These are phyloP conservation scores for Lycocerus yunnanus DNA, from an alignment of 2,888 invertebrate genomes.

Conservation along the genomic window DNA sequence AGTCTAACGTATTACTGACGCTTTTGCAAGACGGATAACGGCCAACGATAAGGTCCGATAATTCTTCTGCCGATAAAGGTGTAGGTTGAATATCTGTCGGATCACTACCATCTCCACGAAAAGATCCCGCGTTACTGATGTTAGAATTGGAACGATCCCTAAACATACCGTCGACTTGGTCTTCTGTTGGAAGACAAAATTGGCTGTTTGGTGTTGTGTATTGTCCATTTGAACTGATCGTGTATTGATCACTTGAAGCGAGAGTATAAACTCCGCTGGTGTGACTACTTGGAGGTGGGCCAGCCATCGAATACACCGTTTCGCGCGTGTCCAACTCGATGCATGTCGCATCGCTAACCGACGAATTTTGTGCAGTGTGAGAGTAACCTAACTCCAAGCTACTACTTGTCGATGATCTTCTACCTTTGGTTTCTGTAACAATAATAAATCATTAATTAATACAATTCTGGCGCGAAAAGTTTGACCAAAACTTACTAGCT, in stretches of 20 bases:
- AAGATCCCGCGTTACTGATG: slow-evolving; percentile 77
- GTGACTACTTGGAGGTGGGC: slow-evolving; percentile 76
- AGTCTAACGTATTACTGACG: slow-evolving; percentile 83
- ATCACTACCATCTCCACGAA: slow-evolving; percentile 88
- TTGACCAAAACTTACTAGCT: slow-evolving; percentile 48
- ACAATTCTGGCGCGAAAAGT: background rate
- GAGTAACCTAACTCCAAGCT: slow-evolving; percentile 84
- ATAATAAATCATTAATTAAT: slow-evolving; percentile 37
- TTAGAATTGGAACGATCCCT: slow-evolving; percentile 77
- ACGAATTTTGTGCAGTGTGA: slow-evolving; percentile 85
- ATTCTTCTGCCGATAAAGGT: slow-evolving; percentile 79
- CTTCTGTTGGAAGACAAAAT: slow-evolving; percentile 42
- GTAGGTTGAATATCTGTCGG: slow-evolving; percentile 79
- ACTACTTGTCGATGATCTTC: slow-evolving; percentile 76
- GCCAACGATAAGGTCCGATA: slow-evolving; percentile 82
- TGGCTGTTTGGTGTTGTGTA: slow-evolving; percentile 47
- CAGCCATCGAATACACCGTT: slow-evolving; percentile 58
- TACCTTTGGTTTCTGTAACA: slow-evolving; percentile 54
- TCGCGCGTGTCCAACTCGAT: slow-evolving; percentile 63
- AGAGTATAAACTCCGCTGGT: slow-evolving; percentile 86
- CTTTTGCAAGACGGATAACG: slow-evolving; percentile 78
- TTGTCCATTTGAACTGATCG: slow-evolving; percentile 50
- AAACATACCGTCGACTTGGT: slow-evolving; percentile 60
- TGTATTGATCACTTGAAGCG: slow-evolving; percentile 65
- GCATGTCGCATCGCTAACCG: slow-evolving; percentile 74